Conservation (phyloP, 2,888 invertebrate species). For the Nemotelus pantherinus region DNA sequence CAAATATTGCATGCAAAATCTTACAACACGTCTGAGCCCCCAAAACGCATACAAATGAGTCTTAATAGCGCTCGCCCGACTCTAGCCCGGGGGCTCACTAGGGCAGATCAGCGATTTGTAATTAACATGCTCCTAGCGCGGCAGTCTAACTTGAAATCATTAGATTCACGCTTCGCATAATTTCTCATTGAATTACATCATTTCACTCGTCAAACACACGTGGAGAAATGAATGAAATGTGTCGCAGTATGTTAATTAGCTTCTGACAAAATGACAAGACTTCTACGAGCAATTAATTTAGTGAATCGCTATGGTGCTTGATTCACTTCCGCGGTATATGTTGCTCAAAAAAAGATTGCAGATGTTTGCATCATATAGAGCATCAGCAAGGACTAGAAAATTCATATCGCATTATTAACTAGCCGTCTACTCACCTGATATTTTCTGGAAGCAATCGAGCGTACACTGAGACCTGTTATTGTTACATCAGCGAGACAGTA, state of each 20-base stretch:
- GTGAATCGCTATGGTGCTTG: too few species aligned
- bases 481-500: conserved; percentile 73
- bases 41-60: conserved; percentile 47
- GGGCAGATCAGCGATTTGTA: conserved; percentile 11
- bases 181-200: too few species aligned
- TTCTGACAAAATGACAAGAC: too few species aligned
- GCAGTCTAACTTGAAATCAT: not conserved
- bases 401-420: too few species aligned
- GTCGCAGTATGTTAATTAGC: too few species aligned
- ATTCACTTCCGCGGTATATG: too few species aligned
- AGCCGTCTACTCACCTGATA: conserved; percentile 46
- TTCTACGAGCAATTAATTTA: too few species aligned
- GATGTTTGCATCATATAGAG: too few species aligned
- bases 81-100: conserved; percentile 22
- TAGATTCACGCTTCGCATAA: not conserved
- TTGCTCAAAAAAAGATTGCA: too few species aligned
- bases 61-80: conserved; percentile 14
- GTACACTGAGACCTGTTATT: conserved; percentile 57
- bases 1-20: conserved; percentile 25
- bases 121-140: not conserved
- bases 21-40: conserved; percentile 41
- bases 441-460: conserved; percentile 46
- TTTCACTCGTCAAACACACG: too few species aligned
- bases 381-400: too few species aligned
- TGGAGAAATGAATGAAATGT: too few species aligned